Evolutionary conservation across 2,113 vertebrate species (phyloP).

Genomic region (Agelaius phoeniceus): DNA sequence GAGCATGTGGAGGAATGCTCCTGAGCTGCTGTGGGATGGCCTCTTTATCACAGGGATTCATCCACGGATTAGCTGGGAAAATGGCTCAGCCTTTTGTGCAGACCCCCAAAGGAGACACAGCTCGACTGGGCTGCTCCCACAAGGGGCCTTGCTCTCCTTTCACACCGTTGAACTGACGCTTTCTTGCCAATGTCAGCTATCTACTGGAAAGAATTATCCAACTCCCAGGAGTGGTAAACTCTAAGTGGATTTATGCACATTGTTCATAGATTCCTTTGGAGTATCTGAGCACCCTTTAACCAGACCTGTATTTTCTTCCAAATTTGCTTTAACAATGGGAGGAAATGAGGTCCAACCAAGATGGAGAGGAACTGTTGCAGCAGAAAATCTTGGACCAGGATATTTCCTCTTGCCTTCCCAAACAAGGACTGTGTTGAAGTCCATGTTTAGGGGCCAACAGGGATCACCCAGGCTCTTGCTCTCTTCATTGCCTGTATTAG

Average conservation of each 20-base stretch:
- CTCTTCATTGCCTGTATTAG: background rate
- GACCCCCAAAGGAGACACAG: background rate
- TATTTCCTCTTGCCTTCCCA: background rate
- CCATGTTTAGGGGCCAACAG: background rate
- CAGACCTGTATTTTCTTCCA: background rate
- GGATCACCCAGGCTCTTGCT: background rate
- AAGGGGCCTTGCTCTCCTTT: conserved; percentile 8
- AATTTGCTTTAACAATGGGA: background rate
- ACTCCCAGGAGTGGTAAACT: background rate
- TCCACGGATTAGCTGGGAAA: conserved; percentile 61
- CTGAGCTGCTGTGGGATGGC: conserved; percentile 46
- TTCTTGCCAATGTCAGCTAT: conserved; percentile 7
- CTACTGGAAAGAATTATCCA: conserved; percentile 11
- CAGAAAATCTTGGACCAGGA: background rate
- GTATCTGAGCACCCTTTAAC: background rate
- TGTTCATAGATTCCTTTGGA: background rate
- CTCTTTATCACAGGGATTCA: conserved; percentile 56
- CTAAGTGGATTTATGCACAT: background rate
- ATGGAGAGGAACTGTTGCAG: background rate
- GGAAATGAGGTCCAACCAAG: background rate
- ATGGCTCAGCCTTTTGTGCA: conserved; percentile 51
- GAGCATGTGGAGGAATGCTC: conserved; percentile 27
- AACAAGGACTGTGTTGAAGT: background rate
- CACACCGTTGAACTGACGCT: background rate
- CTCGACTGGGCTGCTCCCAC: background rate